Evolutionary conservation across 2,888 invertebrate species (phyloP), one percentile per base, ranked within the genome.

Genomic region (Athalia circularis): DNA sequence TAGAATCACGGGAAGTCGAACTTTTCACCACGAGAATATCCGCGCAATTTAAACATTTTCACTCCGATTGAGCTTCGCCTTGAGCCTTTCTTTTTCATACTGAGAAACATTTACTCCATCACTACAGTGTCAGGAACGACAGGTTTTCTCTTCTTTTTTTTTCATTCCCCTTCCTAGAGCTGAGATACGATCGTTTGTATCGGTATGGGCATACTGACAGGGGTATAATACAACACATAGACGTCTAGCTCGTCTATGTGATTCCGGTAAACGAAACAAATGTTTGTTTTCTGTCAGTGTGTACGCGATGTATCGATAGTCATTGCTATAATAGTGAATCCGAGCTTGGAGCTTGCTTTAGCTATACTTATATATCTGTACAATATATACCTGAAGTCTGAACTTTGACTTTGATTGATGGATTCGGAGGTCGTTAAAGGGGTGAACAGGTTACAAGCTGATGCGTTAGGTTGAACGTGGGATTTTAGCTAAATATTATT

Each of bases 401-500:
- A 64, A 62, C 75, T 64, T 75, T 52, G 50, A 47, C 75, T 75
- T 64, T 75, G 75, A 75, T 75, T 75, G 75, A 75, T 75, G 64
- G 75, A 61, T 75, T 47, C 64, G 6, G 29, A 50, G 75, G 64
- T 75, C 75, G 64, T 64, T 64, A 62, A 64, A 75, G 75, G 59
- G 52, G 75, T 64, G 62, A 75, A 75, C 62, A 75, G 52, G 29
- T 29, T 29, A 29, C 29, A 29, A 2, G 15, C 62, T 52, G 64
- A 75, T 62, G 62, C 75, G 52, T 57, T 43, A 54, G 59, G 70
- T 59, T 72, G 8, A 57, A 47, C 57, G 29, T 0, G 29, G 29
- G 29, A 29, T 29, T 29, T 72, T 57, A 72, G 57, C 47, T 72
- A 8, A 13, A 47, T 13, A 72, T 59, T 57, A 72, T 72, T 72